Evolutionary conservation across 2,888 invertebrate species (phyloP).

Genomic region (Chrysolina oricalcia): DNA sequence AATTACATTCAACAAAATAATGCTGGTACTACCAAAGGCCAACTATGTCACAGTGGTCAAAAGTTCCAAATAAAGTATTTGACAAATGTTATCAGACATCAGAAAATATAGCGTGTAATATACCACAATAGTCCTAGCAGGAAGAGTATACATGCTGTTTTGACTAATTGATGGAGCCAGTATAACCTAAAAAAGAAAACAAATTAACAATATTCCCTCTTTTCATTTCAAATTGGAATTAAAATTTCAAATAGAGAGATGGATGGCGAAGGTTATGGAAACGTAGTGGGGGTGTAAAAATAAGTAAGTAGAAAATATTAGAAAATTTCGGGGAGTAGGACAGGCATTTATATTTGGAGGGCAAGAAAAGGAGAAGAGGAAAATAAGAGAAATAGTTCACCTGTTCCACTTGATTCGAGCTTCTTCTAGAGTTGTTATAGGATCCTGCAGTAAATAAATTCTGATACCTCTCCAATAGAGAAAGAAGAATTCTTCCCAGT

Average conservation of each 20-base stretch:
- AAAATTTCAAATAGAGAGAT: background rate
- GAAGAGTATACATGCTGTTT: conserved; percentile 38
- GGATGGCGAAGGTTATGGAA: too few relatives aligned
- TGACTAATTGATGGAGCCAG: conserved; percentile 46
- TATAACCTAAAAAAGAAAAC: conserved; percentile 46
- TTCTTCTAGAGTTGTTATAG: conserved; percentile 78
- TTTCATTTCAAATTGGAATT: too few relatives aligned
- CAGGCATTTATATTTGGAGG: too few relatives aligned
- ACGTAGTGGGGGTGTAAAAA: too few relatives aligned
- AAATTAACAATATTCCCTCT: background rate
- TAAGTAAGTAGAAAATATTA: too few relatives aligned
- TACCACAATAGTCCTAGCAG: conserved; percentile 45
- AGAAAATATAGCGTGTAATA: conserved; percentile 16
- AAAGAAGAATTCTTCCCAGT: conserved; percentile 84
- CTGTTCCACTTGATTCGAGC: conserved; percentile 69
- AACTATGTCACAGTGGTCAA: background rate
- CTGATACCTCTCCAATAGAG: conserved; percentile 84
- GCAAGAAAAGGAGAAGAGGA: too few relatives aligned
- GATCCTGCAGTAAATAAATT: conserved; percentile 85
- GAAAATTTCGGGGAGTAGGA: too few relatives aligned
- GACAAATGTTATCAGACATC: background rate
- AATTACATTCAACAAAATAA: background rate
- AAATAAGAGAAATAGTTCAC: conserved; percentile 45
- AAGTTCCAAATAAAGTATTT: conserved; percentile 3
- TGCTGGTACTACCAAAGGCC: background rate